Conservation (phyloP, 2,888 invertebrate genomes). For the Chesias legatella region DNA sequence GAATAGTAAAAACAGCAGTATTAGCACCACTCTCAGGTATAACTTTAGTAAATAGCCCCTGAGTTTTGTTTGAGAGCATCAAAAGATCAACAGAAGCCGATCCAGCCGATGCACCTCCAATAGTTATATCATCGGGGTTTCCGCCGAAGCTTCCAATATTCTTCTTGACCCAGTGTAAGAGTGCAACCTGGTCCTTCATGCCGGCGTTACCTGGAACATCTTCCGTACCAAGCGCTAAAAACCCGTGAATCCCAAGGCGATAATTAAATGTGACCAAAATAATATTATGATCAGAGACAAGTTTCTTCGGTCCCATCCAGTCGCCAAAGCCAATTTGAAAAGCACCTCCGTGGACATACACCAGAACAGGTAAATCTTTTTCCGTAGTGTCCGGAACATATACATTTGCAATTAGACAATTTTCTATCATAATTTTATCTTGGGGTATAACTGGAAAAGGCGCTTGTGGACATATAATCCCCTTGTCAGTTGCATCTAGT, state of each 20-base stretch:
- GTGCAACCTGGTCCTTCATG: slow-evolving; percentile 27
- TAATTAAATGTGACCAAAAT: slow-evolving; percentile 30
- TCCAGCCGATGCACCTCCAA: slow-evolving; percentile 23
- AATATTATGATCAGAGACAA: slow-evolving; percentile 17
- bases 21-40: slow-evolving; percentile 22
- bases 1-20: neutral
- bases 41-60: slow-evolving; percentile 25
- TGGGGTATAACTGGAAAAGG: neutral
- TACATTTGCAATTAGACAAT: slow-evolving; percentile 21
- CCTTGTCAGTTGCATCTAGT: slow-evolving; percentile 7
- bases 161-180: slow-evolving; percentile 23
- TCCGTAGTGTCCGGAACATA: slow-evolving; percentile 23
- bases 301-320: slow-evolving; percentile 1
- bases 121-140: slow-evolving; percentile 25
- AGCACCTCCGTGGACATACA: slow-evolving; percentile 28
- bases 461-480: slow-evolving; percentile 9
- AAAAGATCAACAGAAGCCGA: slow-evolving; percentile 20
- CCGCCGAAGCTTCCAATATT: slow-evolving; percentile 30
- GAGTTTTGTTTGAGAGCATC: slow-evolving; percentile 17
- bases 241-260: slow-evolving; percentile 27
- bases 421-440: slow-evolving; percentile 10
- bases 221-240: slow-evolving; percentile 30
- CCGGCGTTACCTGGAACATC: slow-evolving; percentile 31
- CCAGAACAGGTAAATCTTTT: slow-evolving; percentile 26
- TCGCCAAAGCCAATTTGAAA: slow-evolving; percentile 16